Conservation (phyloP, 2,797 vertebrate species). For the Neomorphus geoffroyi region DNA sequence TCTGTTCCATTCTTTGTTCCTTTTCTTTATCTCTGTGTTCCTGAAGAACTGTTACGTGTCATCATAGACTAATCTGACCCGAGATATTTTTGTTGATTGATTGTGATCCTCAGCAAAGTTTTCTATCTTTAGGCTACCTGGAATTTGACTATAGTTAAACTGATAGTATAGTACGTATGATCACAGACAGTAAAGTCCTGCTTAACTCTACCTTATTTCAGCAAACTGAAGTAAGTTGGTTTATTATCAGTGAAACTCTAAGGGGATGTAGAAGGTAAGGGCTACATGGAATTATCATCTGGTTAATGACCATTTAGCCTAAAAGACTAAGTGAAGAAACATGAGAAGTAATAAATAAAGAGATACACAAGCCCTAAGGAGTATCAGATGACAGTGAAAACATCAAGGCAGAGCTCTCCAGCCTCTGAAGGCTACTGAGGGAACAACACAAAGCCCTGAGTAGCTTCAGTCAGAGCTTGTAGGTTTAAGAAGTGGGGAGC, state of each 20-base stretch:
- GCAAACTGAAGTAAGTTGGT: neutral
- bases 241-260: neutral
- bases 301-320: neutral
- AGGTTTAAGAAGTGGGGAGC: neutral
- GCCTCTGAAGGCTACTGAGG: neutral
- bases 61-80: neutral
- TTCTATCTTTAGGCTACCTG: neutral
- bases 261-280: neutral
- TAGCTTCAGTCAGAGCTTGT: neutral
- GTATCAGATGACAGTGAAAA: neutral
- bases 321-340: neutral
- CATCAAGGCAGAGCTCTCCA: neutral
- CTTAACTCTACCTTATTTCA: neutral
- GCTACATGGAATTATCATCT: neutral
- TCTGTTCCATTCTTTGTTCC: neutral
- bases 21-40: neutral
- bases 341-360: neutral
- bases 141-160: neutral
- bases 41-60: neutral
- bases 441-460: neutral
- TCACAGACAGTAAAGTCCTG: neutral
- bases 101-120: neutral
- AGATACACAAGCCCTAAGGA: neutral
- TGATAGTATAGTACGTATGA: neutral
- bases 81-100: neutral